Evolutionary conservation across 2,797 vertebrate genomes (phyloP).

Genomic region (Tapirus indicus): DNA sequence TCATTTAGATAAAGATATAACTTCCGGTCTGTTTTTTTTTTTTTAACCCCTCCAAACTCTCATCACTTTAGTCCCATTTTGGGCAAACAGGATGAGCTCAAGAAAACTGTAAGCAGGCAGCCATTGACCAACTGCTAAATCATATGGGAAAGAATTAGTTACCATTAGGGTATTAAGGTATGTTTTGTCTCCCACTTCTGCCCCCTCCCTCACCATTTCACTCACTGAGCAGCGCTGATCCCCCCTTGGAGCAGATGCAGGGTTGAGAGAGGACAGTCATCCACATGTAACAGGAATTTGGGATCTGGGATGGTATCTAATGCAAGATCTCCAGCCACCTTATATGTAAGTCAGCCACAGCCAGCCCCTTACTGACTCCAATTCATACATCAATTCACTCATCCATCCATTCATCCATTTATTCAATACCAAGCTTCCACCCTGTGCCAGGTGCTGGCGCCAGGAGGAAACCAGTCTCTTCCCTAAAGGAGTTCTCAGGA

Average conservation of each 20-base stretch:
- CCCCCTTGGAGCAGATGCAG: neutral
- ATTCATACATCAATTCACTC: neutral
- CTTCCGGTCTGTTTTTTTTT: neutral
- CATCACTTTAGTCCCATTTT: neutral
- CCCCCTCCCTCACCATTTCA: no score
- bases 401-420: neutral
- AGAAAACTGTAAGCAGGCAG: neutral
- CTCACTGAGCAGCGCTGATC: neutral
- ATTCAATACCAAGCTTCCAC: neutral
- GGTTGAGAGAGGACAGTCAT: neutral
- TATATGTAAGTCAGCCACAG: neutral
- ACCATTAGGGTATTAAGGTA: no score
- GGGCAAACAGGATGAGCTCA: neutral
- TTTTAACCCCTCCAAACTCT: neutral
- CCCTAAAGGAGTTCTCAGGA: neutral
- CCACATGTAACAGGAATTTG: neutral
- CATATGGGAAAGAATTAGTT: neutral
- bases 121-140: accelerated
- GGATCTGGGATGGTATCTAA: neutral
- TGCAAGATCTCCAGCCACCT: neutral
- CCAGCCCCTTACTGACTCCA: neutral
- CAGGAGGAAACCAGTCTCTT: neutral
- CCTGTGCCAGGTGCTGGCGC: neutral
- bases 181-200: neutral
- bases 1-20: neutral